Base-by-base conservation (phyloP, 2,888 invertebrate genomes). In the Stramonita haemastoma region DNA sequence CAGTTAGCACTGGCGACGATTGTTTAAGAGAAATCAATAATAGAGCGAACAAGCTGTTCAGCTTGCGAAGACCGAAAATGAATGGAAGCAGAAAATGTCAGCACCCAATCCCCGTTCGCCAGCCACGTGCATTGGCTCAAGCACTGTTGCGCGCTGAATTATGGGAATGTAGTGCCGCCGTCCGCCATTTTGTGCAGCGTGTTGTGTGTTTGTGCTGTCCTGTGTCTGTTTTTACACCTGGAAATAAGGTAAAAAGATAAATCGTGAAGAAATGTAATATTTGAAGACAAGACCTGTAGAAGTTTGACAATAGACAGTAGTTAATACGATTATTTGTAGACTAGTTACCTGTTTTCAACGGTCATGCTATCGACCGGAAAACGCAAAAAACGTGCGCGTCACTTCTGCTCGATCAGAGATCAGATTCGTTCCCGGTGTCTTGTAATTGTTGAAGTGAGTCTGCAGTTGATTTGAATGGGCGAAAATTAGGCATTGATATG, bases 181-280 rank as follows among this genome's bases (percentile, higher is more conserved):
- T 93, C 93, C 93, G 94, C 94, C 94, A 94, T 94, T 93, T 93
- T 91, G 90, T 90, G 91, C 90, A 90, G 90, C 90, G 90, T 94
- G 94, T 93, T 93, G 91, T 93, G 92, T 94, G 94, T 94, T 94
- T 93, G 94, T 94, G 93, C 93, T 92, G 94, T 94, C 93, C 92
- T 93, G 94, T 94, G 91, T 93, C 93, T 94, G 92, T 94, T 93
- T 94, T 83, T 92, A 93, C 93, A 93, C 94, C 93, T 94, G 93
- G 92, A 94, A 90, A 92, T 92, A 92, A 93, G 94, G 93, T 93
- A 93, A 92, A 92, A 87, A 70, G 32, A 87, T 32, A 5, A 29
- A 32, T 22, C 46, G 22, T 83, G 81, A 11, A 46, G 36, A 17
- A 46, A 83, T 46, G 22, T 26, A 83, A 19, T 46, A 22, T 83